Evolutionary conservation across 2,113 vertebrate species (phyloP).

Genomic region (Anarrhichthys ocellatus): DNA sequence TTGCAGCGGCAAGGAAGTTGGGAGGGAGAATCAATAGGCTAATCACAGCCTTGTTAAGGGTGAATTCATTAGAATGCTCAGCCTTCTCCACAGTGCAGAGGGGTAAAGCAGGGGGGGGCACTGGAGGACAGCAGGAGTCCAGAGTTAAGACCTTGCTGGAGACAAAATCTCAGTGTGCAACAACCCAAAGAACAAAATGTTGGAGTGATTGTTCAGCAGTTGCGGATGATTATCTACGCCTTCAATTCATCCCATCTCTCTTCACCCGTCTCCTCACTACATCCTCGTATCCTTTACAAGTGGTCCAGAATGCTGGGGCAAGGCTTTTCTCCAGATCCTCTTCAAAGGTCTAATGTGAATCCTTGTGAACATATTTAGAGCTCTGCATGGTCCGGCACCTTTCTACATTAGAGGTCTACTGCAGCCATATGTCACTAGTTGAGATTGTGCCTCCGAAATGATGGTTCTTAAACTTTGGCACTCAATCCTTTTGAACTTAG

Average conservation of each 20-base stretch:
- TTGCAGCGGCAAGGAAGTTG: conserved; percentile 42
- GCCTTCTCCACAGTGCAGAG: conserved; percentile 29
- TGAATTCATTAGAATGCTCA: conserved; percentile 65
- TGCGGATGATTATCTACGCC: neutral
- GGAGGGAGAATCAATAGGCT: conserved; percentile 63
- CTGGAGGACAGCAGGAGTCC: conserved; percentile 20
- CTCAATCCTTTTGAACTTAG: neutral
- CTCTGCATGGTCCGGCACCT: neutral
- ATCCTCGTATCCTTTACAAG: neutral
- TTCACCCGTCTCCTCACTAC: neutral
- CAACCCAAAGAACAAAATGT: conserved; percentile 7
- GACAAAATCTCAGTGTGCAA: conserved; percentile 3
- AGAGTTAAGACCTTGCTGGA: conserved; percentile 6
- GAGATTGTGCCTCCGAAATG: neutral
- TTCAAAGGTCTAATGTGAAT: neutral
- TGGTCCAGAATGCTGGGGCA: neutral
- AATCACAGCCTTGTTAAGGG: conserved; percentile 66
- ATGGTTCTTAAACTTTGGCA: neutral
- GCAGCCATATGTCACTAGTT: neutral
- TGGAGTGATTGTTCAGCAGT: neutral
- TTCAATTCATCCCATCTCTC: neutral
- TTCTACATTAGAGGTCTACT: neutral
- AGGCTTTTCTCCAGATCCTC: neutral
- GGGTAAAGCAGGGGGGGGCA: conserved; percentile 12
- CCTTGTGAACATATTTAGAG: neutral